Evolutionary conservation across 2,113 vertebrate species (phyloP), one percentile per base, ranked within the genome.

Genomic region (Globicephala melas): DNA sequence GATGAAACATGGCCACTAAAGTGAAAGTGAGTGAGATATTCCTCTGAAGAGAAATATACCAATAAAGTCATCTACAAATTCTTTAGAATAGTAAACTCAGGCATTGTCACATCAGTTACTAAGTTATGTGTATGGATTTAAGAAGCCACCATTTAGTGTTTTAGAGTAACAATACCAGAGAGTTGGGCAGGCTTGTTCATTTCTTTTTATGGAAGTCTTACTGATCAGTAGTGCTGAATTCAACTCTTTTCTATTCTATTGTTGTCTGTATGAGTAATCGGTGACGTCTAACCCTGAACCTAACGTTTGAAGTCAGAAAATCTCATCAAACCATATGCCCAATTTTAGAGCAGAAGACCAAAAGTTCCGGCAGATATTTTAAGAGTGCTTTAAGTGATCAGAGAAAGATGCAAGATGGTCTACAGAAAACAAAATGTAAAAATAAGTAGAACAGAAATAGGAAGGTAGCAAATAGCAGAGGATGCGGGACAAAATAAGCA

Each of bases 391-490:
- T 84, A 91, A 95, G 55, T 60, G 25, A 55, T 41, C 86, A 53
- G 47, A 80, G 12, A 81, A 92, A 86, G 23, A 82, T 80, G 23
- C 21, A 80, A 25, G 12, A 18, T 60, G 20, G 38, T 26, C 6
- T 84, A 62, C 5, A 91, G 90, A 91, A 97, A 89, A 90, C 12
- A 91, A 91, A 83, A 73, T 55, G 4, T 38, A 88, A 74, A 94
- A 85, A 15, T 44, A 71, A 76, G 81, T 67, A 95, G 62, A 73
- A 76, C 14, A 80, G 31, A 94, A 95, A 68, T 65, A 83, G 60
- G 60, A 53, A 67, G 58, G 58, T n/a, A 81, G 63, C 60, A 89
- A 71, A 50, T 55, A 89, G 28, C n/a, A 92, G 73, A 94, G 33
- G 11, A 8, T 44, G 5, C 17, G n/a, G 2, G 25, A 67, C 20